Conservation (phyloP, 2,888 invertebrate species). For the Diarsia dahlii region DNA sequence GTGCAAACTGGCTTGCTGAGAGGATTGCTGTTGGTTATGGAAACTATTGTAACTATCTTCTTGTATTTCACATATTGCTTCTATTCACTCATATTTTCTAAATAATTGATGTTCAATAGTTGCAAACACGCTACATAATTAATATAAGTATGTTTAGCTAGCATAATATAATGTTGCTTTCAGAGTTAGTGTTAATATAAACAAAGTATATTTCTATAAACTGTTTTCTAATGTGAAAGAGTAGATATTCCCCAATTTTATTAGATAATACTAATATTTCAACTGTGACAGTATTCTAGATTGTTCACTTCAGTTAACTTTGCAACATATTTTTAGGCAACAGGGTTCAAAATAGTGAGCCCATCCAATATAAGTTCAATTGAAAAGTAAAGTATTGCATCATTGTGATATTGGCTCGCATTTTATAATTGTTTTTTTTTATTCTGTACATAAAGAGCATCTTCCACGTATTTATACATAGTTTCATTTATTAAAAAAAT, state of each 20-base stretch:
- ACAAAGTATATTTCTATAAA: slow-evolving; percentile 47
- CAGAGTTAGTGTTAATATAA: slow-evolving; percentile 22
- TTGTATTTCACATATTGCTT: slow-evolving; percentile 28
- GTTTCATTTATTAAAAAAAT: slow-evolving; percentile 26
- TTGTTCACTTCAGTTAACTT: slow-evolving; percentile 22
- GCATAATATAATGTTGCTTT: slow-evolving; percentile 40
- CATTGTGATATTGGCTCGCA: slow-evolving; percentile 53
- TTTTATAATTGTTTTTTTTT: slow-evolving; percentile 23
- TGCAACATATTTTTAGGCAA: slow-evolving; percentile 31
- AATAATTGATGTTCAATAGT: slow-evolving; percentile 23
- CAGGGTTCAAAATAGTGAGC: slow-evolving; percentile 17
- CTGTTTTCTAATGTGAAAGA: slow-evolving; percentile 30
- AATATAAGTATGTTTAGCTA: slow-evolving; percentile 28
- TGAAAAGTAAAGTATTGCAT: slow-evolving; percentile 21
- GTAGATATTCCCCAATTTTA: slow-evolving; percentile 34
- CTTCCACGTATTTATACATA: slow-evolving; percentile 32
- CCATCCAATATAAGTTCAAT: slow-evolving; percentile 2
- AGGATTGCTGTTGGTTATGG: slow-evolving; percentile 8
- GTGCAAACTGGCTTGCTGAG: background rate
- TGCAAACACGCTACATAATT: slow-evolving; percentile 21
- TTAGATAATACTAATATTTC: slow-evolving; percentile 2
- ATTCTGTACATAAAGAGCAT: slow-evolving; percentile 55
- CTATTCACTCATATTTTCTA: slow-evolving; percentile 20
- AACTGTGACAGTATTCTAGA: slow-evolving; percentile 24
- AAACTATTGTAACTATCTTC: background rate